phyloP scores from a whole-genome alignment of 2,888 invertebrate genomes.

The Xylota sylvarum region DNA sequence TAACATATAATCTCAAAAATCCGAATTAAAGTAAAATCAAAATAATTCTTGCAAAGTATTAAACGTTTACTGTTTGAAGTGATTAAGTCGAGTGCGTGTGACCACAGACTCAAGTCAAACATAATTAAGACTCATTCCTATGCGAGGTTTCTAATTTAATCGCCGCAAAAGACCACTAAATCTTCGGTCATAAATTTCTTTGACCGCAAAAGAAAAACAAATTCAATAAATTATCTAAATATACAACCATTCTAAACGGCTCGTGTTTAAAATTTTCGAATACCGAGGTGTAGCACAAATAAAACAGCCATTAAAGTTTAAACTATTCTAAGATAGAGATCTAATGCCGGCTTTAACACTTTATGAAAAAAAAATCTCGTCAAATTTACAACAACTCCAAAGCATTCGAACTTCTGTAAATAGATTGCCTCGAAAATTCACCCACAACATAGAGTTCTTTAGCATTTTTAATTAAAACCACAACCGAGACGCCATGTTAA shows the following conservation, averaged over 20 bases:
- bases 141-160: neutral
- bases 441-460: neutral
- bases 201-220: neutral
- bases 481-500: neutral
- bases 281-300: constrained; percentile 12
- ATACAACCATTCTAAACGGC: neutral
- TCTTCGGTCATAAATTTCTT: neutral
- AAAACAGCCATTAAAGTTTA: constrained; percentile 3
- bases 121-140: constrained; percentile 1
- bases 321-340: neutral
- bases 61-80: neutral
- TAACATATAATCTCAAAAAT: too few species aligned
- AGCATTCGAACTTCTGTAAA: neutral
- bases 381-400: neutral
- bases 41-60: too few species aligned
- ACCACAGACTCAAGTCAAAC: neutral
- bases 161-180: neutral
- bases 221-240: constrained; percentile 11
- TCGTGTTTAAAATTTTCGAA: constrained; percentile 14
- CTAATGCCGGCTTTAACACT: neutral
- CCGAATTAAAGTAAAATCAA: too few species aligned
- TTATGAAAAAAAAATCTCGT: neutral
- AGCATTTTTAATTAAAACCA: neutral
- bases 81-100: neutral
- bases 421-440: neutral